Conservation (phyloP, 2,113 vertebrate genomes). For the Psilopogon haemacephalus region DNA sequence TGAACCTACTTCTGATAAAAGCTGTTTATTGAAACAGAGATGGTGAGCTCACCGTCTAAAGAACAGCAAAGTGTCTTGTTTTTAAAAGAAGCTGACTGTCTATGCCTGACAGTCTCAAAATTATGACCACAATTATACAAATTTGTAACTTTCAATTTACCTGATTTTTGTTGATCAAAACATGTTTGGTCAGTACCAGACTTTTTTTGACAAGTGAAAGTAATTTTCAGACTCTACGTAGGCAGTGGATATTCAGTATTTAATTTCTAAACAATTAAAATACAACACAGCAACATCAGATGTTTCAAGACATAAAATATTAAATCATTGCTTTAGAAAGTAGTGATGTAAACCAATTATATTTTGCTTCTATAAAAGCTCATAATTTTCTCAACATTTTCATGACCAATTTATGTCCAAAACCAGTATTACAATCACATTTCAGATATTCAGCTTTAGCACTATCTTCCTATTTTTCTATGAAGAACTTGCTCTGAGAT, state of each 20-base stretch:
- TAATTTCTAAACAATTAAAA: background rate
- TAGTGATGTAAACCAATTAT: background rate
- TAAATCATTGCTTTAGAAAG: background rate
- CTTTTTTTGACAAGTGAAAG: background rate
- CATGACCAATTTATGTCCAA: background rate
- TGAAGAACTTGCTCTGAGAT: slow-evolving; percentile 76
- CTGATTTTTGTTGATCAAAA: background rate
- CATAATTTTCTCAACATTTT: background rate
- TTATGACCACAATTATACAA: background rate
- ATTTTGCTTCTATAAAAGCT: slow-evolving; percentile 32
- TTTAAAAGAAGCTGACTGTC: background rate
- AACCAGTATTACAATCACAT: slow-evolving; percentile 21
- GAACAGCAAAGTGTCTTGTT: background rate
- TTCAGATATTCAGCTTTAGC: background rate
- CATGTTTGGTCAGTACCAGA: background rate
- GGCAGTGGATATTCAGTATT: background rate
- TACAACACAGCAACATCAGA: background rate
- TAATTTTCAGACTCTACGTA: background rate
- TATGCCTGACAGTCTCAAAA: background rate
- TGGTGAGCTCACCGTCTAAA: background rate
- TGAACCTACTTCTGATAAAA: slow-evolving; percentile 40
- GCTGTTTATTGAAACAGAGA: slow-evolving; percentile 28
- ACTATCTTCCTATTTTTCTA: slow-evolving; percentile 73
- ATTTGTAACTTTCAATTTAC: background rate
- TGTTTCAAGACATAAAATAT: background rate